Percentiles rank a stretch among this genome's conserved stretches.
Conservation (phyloP, 1,140 invertebrate species). For the Aphis gossypii region DNA sequence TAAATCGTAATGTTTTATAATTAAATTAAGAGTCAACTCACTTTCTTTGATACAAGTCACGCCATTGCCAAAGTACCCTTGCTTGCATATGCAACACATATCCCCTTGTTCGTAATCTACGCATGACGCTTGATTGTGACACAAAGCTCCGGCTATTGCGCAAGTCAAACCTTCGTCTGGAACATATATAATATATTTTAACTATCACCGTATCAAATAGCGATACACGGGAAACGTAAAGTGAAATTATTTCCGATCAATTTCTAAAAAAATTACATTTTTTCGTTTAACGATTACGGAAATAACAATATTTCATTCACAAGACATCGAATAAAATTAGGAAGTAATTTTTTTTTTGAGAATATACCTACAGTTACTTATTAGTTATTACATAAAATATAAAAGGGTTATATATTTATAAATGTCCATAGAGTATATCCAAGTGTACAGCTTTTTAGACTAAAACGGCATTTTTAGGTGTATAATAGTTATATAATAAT, state of each 20-base stretch:
- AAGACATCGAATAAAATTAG: neutral
- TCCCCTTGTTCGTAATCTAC: slow-evolving; percentile 77
- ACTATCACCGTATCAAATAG: neutral
- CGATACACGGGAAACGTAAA: neutral
- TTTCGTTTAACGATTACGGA: neutral
- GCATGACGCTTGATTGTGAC: slow-evolving; percentile 83
- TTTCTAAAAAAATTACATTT: neutral
- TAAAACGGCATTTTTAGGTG: neutral
- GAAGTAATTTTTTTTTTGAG: neutral
- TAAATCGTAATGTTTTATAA: neutral
- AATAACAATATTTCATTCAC: no score
- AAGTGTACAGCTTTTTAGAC: neutral
- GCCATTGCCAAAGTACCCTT: slow-evolving; percentile 89
- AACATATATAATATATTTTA: neutral
- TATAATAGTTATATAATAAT: neutral
- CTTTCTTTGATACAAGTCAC: slow-evolving; percentile 83
- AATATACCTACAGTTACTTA: no score
- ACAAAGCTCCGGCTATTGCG: slow-evolving; percentile 70
- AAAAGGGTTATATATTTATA: neutral
- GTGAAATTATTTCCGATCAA: neutral
- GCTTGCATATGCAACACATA: slow-evolving; percentile 86
- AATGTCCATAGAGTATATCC: neutral
- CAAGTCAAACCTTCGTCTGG: slow-evolving; percentile 65
- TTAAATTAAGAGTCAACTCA: slow-evolving; percentile 65
- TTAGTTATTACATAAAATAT: no score